Evolutionary conservation across 2,113 vertebrate species (phyloP), one percentile per base, ranked within the genome.

Genomic region (Colossoma macropomum): DNA sequence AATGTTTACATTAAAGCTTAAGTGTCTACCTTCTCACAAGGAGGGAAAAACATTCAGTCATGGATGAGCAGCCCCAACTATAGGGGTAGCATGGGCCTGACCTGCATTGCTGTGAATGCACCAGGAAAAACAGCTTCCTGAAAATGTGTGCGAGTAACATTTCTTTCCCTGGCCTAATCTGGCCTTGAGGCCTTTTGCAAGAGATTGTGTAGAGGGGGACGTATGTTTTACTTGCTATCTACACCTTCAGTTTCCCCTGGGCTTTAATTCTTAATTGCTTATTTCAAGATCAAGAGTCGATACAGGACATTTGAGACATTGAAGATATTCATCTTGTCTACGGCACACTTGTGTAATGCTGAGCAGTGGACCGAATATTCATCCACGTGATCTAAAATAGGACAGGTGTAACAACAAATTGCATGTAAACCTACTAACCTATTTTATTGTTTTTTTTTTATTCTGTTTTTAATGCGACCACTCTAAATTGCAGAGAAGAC

Each of bases 1-100:
- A 94, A 89, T 95, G 91, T 94, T 95, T 95, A 92, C 90, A 91
- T 89, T 90, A 86, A 92, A 86, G 82, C 89, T 89, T 91, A 90
- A 92, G 88, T 91, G 88, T 92, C 90, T 94, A 87, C 85, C 91
- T 94, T 93, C 94, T 91, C 91, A 92, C 91, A 91, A 41, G 84
- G 85, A 92, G 88, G 91, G 91, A 91, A 92, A 72, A 91, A 85
- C 79, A 86, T 93, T 93, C 93, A 91, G 92, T 91, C 91, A 92
- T 86, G 88, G 89, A 93, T 90, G 84, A 89, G 92, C 89, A 93
- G 88, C 84, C 90, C 90, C 88, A 86, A 88, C 90, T 89, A 90
- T 92, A 87, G 87, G 87, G 91, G 92, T 81, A 89, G 90, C 89
- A 77, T 11, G 21, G n/a, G 50, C n/a, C 50, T 85, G 48, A 68